Conservation (phyloP, 1,140 invertebrate genomes). For the Lithobius niger region DNA sequence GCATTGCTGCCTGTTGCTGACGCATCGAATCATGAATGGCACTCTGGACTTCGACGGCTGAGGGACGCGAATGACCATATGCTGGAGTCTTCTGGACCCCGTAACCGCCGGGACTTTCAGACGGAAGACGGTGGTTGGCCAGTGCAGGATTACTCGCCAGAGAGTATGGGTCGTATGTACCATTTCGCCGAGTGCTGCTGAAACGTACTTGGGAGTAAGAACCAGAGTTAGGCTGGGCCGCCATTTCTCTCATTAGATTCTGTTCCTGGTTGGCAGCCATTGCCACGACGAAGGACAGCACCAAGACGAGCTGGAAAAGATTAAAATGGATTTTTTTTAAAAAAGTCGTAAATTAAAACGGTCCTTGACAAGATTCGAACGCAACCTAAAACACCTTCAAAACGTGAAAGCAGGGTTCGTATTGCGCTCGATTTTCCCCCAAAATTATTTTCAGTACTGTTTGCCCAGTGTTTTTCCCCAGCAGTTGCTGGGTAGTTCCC, state of each 20-base stretch:
- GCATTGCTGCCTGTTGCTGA: neutral
- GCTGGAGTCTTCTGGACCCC: neutral
- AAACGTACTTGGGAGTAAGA: constrained; percentile 3
- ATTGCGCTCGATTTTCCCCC: too few relatives aligned
- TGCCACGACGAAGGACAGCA: too few relatives aligned
- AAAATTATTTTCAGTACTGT: too few relatives aligned
- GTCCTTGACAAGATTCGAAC: too few relatives aligned
- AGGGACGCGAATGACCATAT: neutral
- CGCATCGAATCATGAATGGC: constrained; percentile 3
- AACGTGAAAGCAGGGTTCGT: too few relatives aligned
- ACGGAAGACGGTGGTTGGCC: neutral
- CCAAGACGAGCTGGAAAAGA: too few relatives aligned
- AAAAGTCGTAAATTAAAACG: too few relatives aligned
- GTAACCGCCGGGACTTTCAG: neutral
- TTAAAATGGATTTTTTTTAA: too few relatives aligned
- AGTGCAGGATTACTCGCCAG: neutral
- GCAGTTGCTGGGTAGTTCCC: too few relatives aligned
- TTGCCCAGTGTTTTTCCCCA: too few relatives aligned
- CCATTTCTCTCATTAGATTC: neutral
- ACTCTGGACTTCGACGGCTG: neutral
- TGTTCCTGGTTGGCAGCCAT: too few relatives aligned
- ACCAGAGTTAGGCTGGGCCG: neutral
- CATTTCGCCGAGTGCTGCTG: neutral
- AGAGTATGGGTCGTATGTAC: neutral
- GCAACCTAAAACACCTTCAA: too few relatives aligned